Base-by-base conservation (phyloP, 1,140 invertebrate species). In the Laupala kohalensis region DNA sequence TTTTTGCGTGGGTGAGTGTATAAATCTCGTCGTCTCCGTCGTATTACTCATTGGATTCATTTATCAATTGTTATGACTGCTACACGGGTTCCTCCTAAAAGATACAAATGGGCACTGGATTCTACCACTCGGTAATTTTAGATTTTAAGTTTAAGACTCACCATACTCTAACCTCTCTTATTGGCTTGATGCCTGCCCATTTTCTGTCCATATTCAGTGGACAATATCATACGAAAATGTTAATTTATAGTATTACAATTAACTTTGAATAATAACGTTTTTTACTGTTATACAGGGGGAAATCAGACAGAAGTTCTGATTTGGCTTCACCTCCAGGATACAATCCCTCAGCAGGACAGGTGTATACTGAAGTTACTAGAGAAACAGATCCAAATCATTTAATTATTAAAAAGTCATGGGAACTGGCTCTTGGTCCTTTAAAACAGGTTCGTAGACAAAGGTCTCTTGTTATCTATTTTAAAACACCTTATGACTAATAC, bases 401-500 rank as follows among this genome's bases (percentile, higher is more conserved):
- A 70, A 90, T 96, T 69, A 93, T 95, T 1, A 97, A 97, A 81
- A 94, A 97, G 80, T 94, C 96, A 65, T 99, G 97, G 97, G 97
- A 99, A 80, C 86, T 99, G 67, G 97, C 97, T 0, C 78, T 99
- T 5, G 95, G 90, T 6, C 97, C 97, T 6, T 78, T 99, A 5
- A 98, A 98, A 81, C 91, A 93, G 84, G 90, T 82, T 25, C 13
- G n/a, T 23, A 19, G 5, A 24, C 19, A n/a, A 13, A n/a, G 67
- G 15, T 30, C 28, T 71, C 23, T 25, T 74, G 12, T 71, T 19
- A 30, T 27, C 4, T 25, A 26, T 25, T 23, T 6, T 69, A 6
- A 65, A 27, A 69, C 26, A 4, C 23, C 15, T 25, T 5, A n/a
- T 19, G 9, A 29, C n/a, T 12, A 74, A 68, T 53, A 69, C 67